Evolutionary conservation across 2,113 vertebrate species (phyloP).

Genomic region (Rhinoderma darwinii): DNA sequence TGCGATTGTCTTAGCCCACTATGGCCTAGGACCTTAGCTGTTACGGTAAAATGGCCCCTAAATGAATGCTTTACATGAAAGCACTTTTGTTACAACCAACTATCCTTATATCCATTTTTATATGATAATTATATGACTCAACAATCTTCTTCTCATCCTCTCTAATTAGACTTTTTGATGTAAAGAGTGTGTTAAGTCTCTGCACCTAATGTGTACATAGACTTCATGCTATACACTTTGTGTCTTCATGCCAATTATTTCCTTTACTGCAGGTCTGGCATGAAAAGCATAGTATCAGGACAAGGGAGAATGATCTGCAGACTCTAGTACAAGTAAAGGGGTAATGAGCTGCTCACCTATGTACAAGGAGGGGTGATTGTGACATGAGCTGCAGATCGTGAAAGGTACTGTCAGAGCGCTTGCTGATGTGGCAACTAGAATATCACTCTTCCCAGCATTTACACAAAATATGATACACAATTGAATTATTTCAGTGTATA

Average conservation of each 20-base stretch:
- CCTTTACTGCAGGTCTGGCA: slow-evolving; percentile 16
- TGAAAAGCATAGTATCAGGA: background rate
- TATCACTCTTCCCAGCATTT: background rate
- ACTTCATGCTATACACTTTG: slow-evolving; percentile 30
- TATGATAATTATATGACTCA: background rate
- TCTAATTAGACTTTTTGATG: background rate
- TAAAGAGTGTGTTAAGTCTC: background rate
- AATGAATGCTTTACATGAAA: background rate
- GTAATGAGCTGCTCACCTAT: slow-evolving; percentile 1
- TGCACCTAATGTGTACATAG: background rate
- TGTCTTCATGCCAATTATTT: slow-evolving; percentile 12
- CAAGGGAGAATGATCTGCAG: background rate
- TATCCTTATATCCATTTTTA: background rate
- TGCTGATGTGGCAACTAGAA: slow-evolving; percentile 2
- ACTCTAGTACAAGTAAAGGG: background rate
- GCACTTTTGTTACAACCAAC: background rate
- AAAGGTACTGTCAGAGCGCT: background rate
- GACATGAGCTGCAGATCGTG: slow-evolving; percentile 11
- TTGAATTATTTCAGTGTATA: slow-evolving; percentile 28
- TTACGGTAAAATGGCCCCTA: background rate
- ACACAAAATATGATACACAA: slow-evolving; percentile 19
- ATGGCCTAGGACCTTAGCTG: background rate
- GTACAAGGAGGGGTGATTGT: background rate
- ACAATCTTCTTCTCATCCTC: background rate
- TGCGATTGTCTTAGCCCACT: background rate